Percentiles rank a stretch among this genome's conserved stretches.
Evolutionary conservation across 2,797 vertebrate genomes (phyloP).

Genomic region (Atherinosoma microstoma): DNA sequence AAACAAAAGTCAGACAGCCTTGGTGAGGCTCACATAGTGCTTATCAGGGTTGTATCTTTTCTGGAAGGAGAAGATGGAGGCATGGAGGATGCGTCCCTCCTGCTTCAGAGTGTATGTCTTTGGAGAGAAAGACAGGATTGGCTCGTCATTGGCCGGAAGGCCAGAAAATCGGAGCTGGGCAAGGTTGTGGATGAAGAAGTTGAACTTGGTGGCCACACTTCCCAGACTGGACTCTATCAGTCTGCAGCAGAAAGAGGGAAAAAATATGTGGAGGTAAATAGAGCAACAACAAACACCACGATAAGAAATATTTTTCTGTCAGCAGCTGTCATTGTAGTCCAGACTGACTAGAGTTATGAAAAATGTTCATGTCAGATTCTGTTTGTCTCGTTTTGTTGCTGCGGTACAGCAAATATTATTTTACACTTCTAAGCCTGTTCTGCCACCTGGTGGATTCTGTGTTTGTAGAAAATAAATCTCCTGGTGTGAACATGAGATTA

Average conservation of each 20-base stretch:
- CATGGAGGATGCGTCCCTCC: slow-evolving; percentile 91
- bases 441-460: slow-evolving; percentile 52
- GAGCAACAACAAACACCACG: background rate
- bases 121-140: slow-evolving; percentile 94
- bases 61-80: slow-evolving; percentile 96
- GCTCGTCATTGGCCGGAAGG: slow-evolving; percentile 93
- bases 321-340: background rate
- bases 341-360: slow-evolving; percentile 3
- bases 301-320: background rate
- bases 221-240: slow-evolving; percentile 97
- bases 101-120: slow-evolving; percentile 95
- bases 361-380: background rate
- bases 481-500: background rate
- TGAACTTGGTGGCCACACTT: slow-evolving; percentile 97
- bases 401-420: background rate
- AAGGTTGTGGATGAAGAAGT: slow-evolving; percentile 99
- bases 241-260: slow-evolving; percentile 66
- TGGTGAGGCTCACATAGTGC: slow-evolving; percentile 88
- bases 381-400: background rate
- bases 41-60: slow-evolving; percentile 99
- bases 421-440: background rate
- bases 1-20: accelerated
- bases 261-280: background rate
- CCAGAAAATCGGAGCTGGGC: slow-evolving; percentile 97
- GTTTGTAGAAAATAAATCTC: background rate